Evolutionary conservation across 1,140 invertebrate species (phyloP).

Genomic region (Trichonephila clavipes): DNA sequence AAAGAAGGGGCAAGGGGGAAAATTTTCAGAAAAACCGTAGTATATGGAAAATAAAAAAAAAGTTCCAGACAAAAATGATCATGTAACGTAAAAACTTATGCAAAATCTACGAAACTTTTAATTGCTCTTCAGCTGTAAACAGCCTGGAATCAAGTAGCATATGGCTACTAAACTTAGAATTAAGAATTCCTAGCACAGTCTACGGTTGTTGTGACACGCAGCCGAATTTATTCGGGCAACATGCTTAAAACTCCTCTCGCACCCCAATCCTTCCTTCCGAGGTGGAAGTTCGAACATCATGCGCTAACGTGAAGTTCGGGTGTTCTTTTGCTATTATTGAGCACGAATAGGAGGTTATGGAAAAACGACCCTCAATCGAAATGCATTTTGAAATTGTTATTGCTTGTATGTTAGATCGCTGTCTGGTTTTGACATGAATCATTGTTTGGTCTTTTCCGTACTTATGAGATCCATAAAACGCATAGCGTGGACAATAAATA

Average conservation of each 20-base stretch:
- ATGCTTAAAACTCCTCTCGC: neutral
- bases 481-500: neutral
- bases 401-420: neutral
- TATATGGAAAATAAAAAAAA: no score
- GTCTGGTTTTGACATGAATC: neutral
- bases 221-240: neutral
- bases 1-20: no score
- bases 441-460: neutral
- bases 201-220: neutral
- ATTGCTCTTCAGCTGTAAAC: no score
- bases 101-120: no score
- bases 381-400: conserved; percentile 18
- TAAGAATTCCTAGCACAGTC: neutral
- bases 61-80: no score
- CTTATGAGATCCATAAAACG: conserved; percentile 1
- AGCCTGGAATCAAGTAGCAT: no score
- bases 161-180: no score
- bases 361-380: neutral
- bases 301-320: neutral
- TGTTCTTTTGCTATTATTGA: neutral
- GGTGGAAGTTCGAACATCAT: neutral
- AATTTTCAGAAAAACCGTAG: no score
- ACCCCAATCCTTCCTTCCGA: neutral
- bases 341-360: neutral
- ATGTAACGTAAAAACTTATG: no score